Evolutionary conservation across 2,888 invertebrate species (phyloP).

Genomic region (Apotomis turbidana): DNA sequence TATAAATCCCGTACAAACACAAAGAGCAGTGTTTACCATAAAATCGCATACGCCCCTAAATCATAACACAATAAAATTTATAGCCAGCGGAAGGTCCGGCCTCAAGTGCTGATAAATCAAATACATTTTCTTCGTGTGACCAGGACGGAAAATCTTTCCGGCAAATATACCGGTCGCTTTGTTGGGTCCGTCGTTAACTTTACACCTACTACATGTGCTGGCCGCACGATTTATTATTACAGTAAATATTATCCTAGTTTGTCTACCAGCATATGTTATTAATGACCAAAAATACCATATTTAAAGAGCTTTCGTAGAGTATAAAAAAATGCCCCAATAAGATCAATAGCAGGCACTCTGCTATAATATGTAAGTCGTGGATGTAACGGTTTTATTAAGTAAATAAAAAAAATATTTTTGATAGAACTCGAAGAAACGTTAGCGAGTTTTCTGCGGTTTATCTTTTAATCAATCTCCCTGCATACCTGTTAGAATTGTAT

Average conservation of each 20-base stretch:
- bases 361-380: no score
- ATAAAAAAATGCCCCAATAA: no score
- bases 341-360: no score
- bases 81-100: conserved; percentile 81
- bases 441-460: background rate
- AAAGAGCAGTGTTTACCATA: conserved; percentile 82
- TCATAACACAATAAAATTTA: conserved; percentile 83
- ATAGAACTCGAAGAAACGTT: no score
- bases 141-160: conserved; percentile 75
- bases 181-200: conserved; percentile 41
- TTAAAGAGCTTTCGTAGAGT: background rate
- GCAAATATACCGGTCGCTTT: conserved; percentile 65
- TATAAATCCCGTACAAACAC: conserved; percentile 76
- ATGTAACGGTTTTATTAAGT: no score
- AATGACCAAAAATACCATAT: background rate
- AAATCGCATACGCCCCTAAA: conserved; percentile 80
- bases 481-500: conserved; percentile 31
- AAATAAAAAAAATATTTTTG: no score
- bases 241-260: conserved; percentile 11
- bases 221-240: conserved; percentile 28
- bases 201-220: conserved; percentile 34
- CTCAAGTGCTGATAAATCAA: conserved; percentile 82
- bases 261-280: background rate
- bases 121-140: conserved; percentile 80
- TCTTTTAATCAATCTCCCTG: conserved; percentile 37